These are phyloP conservation scores for Brachyhypopomus gauderio DNA, from an alignment of 2,113 vertebrate species.

Conservation along the genomic window DNA sequence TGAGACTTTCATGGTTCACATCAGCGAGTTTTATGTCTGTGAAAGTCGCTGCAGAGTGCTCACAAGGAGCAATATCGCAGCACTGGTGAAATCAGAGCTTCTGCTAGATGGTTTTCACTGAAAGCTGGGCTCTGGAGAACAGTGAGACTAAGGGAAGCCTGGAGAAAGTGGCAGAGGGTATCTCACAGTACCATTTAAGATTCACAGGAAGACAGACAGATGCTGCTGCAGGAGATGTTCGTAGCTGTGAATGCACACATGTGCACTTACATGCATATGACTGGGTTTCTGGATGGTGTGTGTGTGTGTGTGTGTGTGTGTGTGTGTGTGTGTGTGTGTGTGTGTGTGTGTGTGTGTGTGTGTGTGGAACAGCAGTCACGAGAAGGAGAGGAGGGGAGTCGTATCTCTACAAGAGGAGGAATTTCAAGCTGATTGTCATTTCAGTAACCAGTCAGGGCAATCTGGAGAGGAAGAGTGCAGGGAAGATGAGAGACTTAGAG, in stretches of 20 bases:
- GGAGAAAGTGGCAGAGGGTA: neutral
- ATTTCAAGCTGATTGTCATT: no score
- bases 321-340: neutral
- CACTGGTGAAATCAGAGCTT: neutral
- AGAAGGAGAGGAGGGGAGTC: no score
- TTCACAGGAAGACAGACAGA: neutral
- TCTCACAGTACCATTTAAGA: neutral
- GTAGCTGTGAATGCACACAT: neutral
- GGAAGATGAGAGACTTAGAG: no score
- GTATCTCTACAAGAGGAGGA: no score
- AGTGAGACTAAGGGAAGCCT: neutral
- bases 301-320: neutral
- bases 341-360: neutral
- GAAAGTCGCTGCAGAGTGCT: no score
- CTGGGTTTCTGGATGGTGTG: neutral
- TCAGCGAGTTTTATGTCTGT: no score
- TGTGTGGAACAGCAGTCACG: no score
- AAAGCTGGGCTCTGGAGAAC: neutral
- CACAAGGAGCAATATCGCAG: neutral
- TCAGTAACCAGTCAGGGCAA: no score
- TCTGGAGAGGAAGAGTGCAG: no score
- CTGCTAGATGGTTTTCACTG: neutral
- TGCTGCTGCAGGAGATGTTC: neutral
- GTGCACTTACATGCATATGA: neutral
- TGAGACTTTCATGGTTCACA: no score